Percentiles rank a stretch among this genome's conserved stretches.
These are phyloP conservation scores for Drosophila quadrilineata DNA, from an alignment of 1,140 invertebrate species.

Conservation along the genomic window DNA sequence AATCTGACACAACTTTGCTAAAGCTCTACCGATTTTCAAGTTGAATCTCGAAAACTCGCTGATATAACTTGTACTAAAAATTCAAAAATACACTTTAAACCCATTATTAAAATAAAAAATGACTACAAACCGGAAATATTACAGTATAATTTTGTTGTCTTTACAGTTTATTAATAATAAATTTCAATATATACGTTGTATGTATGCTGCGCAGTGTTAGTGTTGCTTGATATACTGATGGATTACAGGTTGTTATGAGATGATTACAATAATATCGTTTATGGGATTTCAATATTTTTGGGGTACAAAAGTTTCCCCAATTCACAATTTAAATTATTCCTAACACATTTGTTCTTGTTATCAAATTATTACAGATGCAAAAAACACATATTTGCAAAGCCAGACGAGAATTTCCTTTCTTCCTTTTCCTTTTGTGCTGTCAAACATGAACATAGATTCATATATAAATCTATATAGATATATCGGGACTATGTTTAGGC, in stretches of 20 bases:
- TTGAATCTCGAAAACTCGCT: no score
- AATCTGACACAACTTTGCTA: no score
- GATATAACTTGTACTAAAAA: no score
- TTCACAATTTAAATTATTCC: conserved; percentile 12
- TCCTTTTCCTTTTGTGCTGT: conserved; percentile 34
- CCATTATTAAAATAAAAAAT: no score
- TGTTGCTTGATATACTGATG: conserved; percentile 50
- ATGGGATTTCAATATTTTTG: neutral
- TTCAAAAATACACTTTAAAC: no score
- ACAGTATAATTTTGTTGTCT: conserved; percentile 10
- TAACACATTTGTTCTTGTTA: no score
- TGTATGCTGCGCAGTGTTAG: conserved; percentile 15
- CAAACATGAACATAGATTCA: conserved; percentile 54
- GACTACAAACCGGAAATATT: no score
- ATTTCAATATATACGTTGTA: conserved; percentile 57
- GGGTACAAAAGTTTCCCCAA: conserved; percentile 5
- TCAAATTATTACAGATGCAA: conserved; percentile 18
- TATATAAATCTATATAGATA: conserved; percentile 34
- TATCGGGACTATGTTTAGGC: conserved; percentile 36
- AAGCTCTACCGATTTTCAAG: no score
- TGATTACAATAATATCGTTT: conserved; percentile 46
- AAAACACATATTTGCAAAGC: conserved; percentile 34
- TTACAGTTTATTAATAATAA: conserved; percentile 58
- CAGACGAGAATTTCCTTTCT: no score
- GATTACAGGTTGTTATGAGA: conserved; percentile 52